Evolutionary conservation across 2,888 invertebrate genomes (phyloP).

Genomic region (Athalia cordata): DNA sequence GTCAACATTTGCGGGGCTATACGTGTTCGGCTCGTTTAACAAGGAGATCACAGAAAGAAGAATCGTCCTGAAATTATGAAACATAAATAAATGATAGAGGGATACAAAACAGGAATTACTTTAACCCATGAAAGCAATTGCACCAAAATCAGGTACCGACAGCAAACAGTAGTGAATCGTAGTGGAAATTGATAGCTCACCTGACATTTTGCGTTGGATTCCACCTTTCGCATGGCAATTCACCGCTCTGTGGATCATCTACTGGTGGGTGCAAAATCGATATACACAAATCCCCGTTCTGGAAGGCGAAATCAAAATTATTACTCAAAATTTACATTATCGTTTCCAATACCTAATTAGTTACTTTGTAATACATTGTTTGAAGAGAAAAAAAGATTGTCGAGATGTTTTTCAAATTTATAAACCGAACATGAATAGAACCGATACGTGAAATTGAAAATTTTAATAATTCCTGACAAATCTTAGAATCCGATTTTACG

Average conservation of each 20-base stretch:
- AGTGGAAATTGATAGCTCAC: constrained; percentile 65
- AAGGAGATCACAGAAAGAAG: constrained; percentile 98
- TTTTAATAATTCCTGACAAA: too few species aligned
- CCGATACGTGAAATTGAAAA: too few species aligned
- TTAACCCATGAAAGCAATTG: too few species aligned
- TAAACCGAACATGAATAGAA: too few species aligned
- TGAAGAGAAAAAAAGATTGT: too few species aligned
- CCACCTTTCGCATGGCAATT: constrained; percentile 99
- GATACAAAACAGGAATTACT: not conserved
- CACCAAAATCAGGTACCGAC: too few species aligned
- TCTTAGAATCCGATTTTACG: too few species aligned
- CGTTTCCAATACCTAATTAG: not conserved
- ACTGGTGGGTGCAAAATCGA: constrained; percentile 99
- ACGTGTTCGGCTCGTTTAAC: constrained; percentile 99
- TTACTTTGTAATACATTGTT: too few species aligned
- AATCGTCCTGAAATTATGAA: constrained; percentile 84
- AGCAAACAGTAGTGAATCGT: too few species aligned
- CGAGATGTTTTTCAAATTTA: too few species aligned
- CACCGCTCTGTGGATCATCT: constrained; percentile 99
- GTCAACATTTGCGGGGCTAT: constrained; percentile 99
- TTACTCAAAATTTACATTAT: too few species aligned
- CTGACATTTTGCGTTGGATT: constrained; percentile 99
- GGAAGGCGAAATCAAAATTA: constrained; percentile 67
- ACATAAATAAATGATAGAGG: not conserved
- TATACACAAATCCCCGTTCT: constrained; percentile 99